Percentiles rank a stretch among this genome's conserved stretches.
Evolutionary conservation across 2,113 vertebrate genomes (phyloP).

Genomic region (Nanorana parkeri): DNA sequence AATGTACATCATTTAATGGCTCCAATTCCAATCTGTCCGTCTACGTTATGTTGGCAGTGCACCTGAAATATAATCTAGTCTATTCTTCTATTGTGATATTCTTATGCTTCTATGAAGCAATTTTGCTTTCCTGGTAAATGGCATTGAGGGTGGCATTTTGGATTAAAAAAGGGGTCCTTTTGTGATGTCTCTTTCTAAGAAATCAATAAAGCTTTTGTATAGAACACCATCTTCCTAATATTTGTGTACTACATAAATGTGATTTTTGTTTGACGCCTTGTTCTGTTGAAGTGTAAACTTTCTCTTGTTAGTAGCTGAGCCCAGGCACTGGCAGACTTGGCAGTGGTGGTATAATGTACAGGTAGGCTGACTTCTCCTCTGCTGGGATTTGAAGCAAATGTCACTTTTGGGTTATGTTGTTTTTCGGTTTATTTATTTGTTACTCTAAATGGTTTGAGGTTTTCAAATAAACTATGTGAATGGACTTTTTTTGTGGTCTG

Average conservation of each 20-base stretch:
- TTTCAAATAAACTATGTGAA: constrained; percentile 51
- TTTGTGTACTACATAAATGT: constrained; percentile 28
- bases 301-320: neutral
- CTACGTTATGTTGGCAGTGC: constrained; percentile 4
- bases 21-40: neutral
- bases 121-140: constrained; percentile 7
- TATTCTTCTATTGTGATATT: constrained; percentile 21
- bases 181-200: constrained; percentile 22
- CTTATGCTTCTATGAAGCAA: constrained; percentile 46
- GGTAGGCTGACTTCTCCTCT: constrained; percentile 4
- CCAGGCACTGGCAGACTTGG: neutral
- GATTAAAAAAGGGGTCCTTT: neutral
- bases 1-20: neutral
- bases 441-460: constrained; percentile 52
- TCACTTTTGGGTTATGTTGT: constrained; percentile 36
- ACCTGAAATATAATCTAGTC: constrained; percentile 25
- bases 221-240: constrained; percentile 23
- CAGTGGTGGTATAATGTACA: neutral
- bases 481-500: neutral
- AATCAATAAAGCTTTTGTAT: constrained; percentile 44
- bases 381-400: constrained; percentile 28
- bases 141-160: constrained; percentile 10
- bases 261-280: constrained; percentile 18
- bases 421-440: constrained; percentile 51
- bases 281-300: constrained; percentile 2